Evolutionary conservation across 1,140 invertebrate species (phyloP), one percentile per base, ranked within the genome.

Genomic region (Potamilus streckersoni): DNA sequence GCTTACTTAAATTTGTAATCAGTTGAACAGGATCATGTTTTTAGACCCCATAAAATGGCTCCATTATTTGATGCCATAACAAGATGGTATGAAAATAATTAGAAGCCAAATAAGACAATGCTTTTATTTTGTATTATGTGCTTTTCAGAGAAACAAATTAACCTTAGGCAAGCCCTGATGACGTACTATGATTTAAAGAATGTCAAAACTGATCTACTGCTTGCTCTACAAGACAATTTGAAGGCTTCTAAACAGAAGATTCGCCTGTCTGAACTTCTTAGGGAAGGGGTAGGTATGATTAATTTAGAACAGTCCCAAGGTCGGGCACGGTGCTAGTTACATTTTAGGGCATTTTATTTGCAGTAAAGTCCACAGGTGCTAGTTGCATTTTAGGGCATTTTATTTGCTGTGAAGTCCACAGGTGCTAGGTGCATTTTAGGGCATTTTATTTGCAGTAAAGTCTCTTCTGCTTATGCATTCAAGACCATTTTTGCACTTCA

Each of bases 151-250:
- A 11, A 49, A 49, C 38, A 49, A 49, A 49, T 49, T 49, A 49
- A 49, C 6, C 38, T 49, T 49, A 49, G 38, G 38, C 38, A 19
- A 76, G 94, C 93, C 78, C 93, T 92, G 77, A 93, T 92, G n/a
- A 97, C 94, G 86, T 94, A 92, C n/a, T 93, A 93, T 1, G 95
- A 94, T 69, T 96, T 95, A 82, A 97, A 95, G 61, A 94, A 93
- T 0, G 95, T 96, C 31, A 97, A 91, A 79, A 58, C 96, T 95
- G 84, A 81, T 13, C 58, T 81, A 14, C 55, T 80, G 6, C 23
- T 68, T 27, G 3, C 20, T 6, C 38, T 79, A 38, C 16, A 20
- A 17, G 12, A 49, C 20, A 57, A 61, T 57, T n/a, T 71, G 15
- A 61, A 49, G 17, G 31, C 63, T 15, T 14, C 5, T 1, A 4